phyloP scores from a whole-genome alignment of 2,888 invertebrate species.

The Leptopilina syphax region DNA sequence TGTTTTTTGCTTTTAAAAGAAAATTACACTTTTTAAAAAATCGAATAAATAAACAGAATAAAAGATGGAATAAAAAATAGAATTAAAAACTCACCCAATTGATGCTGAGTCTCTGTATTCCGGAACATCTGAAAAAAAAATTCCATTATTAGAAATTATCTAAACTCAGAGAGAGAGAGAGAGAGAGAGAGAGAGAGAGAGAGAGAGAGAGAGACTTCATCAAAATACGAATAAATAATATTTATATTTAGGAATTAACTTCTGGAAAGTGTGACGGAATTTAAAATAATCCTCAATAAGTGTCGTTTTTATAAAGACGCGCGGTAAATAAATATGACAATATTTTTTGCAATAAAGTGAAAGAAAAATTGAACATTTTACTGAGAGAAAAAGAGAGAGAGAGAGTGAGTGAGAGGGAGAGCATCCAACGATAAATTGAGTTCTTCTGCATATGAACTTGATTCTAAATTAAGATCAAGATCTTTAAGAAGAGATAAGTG shows the following conservation, averaged over 20 bases:
- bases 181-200: too few relatives aligned
- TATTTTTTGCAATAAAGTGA: not conserved
- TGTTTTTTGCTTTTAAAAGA: too few relatives aligned
- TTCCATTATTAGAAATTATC: too few relatives aligned
- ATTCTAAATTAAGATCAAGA: constrained; percentile 35
- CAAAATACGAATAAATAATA: constrained; percentile 13
- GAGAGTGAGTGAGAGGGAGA: too few relatives aligned
- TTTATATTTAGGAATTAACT: not conserved
- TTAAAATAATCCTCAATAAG: constrained; percentile 2
- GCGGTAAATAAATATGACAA: constrained; percentile 7
- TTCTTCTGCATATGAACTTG: constrained; percentile 25
- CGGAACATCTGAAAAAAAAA: constrained; percentile 64
- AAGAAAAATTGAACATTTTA: constrained; percentile 9
- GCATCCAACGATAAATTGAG: constrained; percentile 15
- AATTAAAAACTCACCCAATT: constrained; percentile 67
- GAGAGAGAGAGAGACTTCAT: too few relatives aligned
- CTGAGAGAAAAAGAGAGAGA: not conserved
- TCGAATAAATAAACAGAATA: too few relatives aligned
- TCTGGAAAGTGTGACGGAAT: constrained; percentile 1
- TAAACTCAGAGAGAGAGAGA: too few relatives aligned
- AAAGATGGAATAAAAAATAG: not conserved
- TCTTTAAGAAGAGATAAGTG: constrained; percentile 7
- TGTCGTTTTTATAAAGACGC: constrained; percentile 4
- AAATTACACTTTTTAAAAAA: too few relatives aligned
- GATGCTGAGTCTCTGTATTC: constrained; percentile 64